A percentile compares a stretch with the other conserved stretches of the same genome.
These are phyloP conservation scores for Prochilodus magdalenae DNA, from an alignment of 2,113 vertebrate species.

Conservation along the genomic window DNA sequence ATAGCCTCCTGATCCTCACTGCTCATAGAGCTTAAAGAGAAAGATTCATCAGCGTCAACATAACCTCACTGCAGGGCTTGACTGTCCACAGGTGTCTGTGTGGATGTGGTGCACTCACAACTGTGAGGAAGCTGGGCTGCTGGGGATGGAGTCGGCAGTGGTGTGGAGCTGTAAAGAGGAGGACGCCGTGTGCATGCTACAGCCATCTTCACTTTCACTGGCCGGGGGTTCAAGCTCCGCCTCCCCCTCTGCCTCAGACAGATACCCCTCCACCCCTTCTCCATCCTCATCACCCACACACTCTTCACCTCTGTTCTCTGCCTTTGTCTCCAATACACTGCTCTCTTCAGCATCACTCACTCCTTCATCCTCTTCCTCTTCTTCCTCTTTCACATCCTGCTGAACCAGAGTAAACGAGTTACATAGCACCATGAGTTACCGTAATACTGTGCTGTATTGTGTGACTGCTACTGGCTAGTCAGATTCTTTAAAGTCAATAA, in stretches of 20 bases:
- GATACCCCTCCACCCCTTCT: constrained; percentile 86
- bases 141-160: constrained; percentile 91
- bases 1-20: constrained; percentile 96
- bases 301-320: constrained; percentile 59
- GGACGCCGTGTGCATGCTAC: constrained; percentile 88
- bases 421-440: background rate
- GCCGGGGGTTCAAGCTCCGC: constrained; percentile 86
- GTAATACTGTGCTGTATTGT: too few species aligned
- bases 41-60: background rate
- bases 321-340: constrained; percentile 70
- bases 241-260: constrained; percentile 87
- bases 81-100: background rate
- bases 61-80: background rate
- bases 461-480: too few species aligned
- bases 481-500: too few species aligned
- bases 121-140: constrained; percentile 95
- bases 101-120: constrained; percentile 82
- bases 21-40: constrained; percentile 85
- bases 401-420: constrained; percentile 51
- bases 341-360: constrained; percentile 70
- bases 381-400: constrained; percentile 82
- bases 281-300: constrained; percentile 71
- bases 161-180: constrained; percentile 90
- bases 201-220: constrained; percentile 95
- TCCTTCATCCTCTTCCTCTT: constrained; percentile 77